Percentiles rank a stretch among this genome's conserved stretches.
These are phyloP conservation scores for Drosophila ustulata DNA, from an alignment of 2,888 invertebrate species.

Conservation along the genomic window DNA sequence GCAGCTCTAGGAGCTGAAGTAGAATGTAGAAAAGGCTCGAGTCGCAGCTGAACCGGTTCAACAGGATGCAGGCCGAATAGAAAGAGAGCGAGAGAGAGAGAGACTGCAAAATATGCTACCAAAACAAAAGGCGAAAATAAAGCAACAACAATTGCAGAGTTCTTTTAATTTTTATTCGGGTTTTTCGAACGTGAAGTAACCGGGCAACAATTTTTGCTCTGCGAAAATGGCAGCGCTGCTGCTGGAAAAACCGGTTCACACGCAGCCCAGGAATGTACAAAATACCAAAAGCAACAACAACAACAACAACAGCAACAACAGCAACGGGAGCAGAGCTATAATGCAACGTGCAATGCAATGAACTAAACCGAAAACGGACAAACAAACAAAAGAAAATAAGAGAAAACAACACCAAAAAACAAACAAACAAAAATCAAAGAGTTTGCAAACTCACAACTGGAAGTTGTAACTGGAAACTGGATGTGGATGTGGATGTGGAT, in stretches of 20 bases:
- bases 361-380: slow-evolving; percentile 52
- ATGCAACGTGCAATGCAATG: slow-evolving; percentile 46
- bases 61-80: slow-evolving; percentile 63
- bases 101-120: slow-evolving; percentile 52
- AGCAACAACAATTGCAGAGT: slow-evolving; percentile 15
- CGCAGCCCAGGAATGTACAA: slow-evolving; percentile 68
- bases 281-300: slow-evolving; percentile 25
- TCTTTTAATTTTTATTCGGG: slow-evolving; percentile 39
- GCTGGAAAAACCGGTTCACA: slow-evolving; percentile 71
- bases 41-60: slow-evolving; percentile 60
- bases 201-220: slow-evolving; percentile 67
- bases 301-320: slow-evolving; percentile 27
- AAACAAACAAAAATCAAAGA: slow-evolving; percentile 55
- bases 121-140: slow-evolving; percentile 66
- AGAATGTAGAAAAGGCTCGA: slow-evolving; percentile 35
- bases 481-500: slow-evolving; percentile 7
- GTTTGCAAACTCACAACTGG: slow-evolving; percentile 43
- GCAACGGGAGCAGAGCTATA: slow-evolving; percentile 37
- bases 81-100: neutral
- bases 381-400: slow-evolving; percentile 21
- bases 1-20: slow-evolving; percentile 10
- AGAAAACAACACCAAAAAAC: slow-evolving; percentile 8
- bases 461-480: slow-evolving; percentile 46
- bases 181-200: slow-evolving; percentile 65
- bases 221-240: slow-evolving; percentile 59